These are phyloP conservation scores for Platorchestia sp. DNA, from an alignment of 1,140 invertebrate species.

Conservation along the genomic window DNA sequence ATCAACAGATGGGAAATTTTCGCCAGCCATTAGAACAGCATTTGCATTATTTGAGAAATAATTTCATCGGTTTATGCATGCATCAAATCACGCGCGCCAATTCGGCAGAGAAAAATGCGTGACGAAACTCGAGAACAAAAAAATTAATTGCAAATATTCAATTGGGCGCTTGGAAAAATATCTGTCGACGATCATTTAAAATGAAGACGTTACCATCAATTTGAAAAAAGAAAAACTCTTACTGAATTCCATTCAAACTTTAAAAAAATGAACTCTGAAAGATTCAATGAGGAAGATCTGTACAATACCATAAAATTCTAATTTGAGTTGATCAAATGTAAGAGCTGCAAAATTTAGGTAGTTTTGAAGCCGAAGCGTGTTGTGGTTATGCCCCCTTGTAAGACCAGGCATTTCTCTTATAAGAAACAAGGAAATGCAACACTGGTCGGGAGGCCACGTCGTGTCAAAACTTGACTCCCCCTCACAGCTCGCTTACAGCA, in stretches of 20 bases:
- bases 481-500: no score
- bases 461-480: no score
- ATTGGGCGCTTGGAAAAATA: background rate
- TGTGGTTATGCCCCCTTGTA: background rate
- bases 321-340: background rate
- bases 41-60: background rate
- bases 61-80: background rate
- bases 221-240: background rate
- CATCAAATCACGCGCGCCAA: background rate
- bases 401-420: background rate
- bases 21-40: background rate
- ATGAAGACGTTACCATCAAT: background rate
- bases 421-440: background rate
- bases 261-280: background rate
- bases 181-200: background rate
- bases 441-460: no score
- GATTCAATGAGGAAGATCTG: no score
- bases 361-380: background rate
- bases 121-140: background rate
- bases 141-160: background rate
- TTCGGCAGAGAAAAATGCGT: background rate
- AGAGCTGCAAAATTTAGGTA: background rate
- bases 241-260: background rate
- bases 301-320: background rate
- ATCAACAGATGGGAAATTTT: background rate